Evolutionary conservation across 2,797 vertebrate species (phyloP), one percentile per base, ranked within the genome.

Genomic region (Oreochromis grahami): DNA sequence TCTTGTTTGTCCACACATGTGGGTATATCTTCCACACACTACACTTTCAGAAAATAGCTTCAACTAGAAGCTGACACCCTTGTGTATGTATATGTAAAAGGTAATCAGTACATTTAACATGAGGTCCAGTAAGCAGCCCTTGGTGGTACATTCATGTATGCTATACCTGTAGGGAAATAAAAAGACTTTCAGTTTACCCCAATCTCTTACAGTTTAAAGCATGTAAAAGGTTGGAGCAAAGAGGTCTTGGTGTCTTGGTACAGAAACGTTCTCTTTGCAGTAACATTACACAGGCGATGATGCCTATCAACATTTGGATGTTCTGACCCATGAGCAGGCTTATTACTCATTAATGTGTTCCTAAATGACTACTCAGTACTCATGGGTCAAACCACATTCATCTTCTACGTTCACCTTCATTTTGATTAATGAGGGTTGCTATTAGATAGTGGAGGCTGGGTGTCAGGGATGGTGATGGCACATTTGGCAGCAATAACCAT

Each of bases 11-110:
- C 68, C 41, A 19, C 9, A 11, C 6, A 48, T 19, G 68, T 29
- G 41, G 41, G 6, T 72, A 72, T 74, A 19, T 32, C 15, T 19
- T 72, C 41, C 68, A 29, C 0, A 72, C 9, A 19, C 14, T 29
- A 48, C 38, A 26, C 14, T 43, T 6, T 9, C 5, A 9, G 8
- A 45, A 26, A 45, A 45, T 10, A 70, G 21, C 38, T 43, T 70
- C 38, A 0, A 26, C 0, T 36, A n/a, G 58, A 36, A 36, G 36
- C 17, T 36, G 17, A 9, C 15, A 19, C 1, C n/a, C 2, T 65
- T 65, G 11, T 65, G 60, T 65, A 12, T 21, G 7, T 41, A 0
- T 65, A 65, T 41, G 60, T 41, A 63, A 63, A 36, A 63, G 4
- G 4, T 63, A 65, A 21, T 41, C 34, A 41, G 19, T 65, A 29